Base-by-base conservation (phyloP, 2,888 invertebrate genomes). In the Polydrusus pterygomalis region DNA sequence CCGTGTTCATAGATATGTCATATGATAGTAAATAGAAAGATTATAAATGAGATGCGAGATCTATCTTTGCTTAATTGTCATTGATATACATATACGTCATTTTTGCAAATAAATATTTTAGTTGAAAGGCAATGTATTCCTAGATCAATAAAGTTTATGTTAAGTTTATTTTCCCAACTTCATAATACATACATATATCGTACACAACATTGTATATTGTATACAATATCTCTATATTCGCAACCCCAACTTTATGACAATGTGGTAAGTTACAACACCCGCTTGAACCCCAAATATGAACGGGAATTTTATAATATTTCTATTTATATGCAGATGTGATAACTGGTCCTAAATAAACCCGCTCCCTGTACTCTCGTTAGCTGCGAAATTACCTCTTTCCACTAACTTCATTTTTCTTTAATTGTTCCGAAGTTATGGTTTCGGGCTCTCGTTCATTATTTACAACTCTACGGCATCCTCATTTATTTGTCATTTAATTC, bases 321-420 rank as follows among this genome's bases (percentile, higher is more conserved):
- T 82, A 84, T 84, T 83, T 84, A 84, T 83, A 84, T 84, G 84
- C 83, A 84, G 82, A 84, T 83, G 81, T 79, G 81, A 81, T 76
- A 76, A 76, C 76, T 70, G 63, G 56, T 40, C 71, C 68, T 75
- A 77, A 80, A 81, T 80, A 81, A 80, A 80, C 78, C 75, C 77
- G 73, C 75, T 74, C 71, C 70, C 71, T 63, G 54, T 69, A 69
- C 74, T 69, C 74, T 76, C 72, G 73, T 76, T 76, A 76, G 76
- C 69, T 69, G 76, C 75, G 79, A 77, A 79, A 81, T 80, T 79
- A 80, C 77, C 75, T 79, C 75, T 77, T 75, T 72, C 78, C 75
- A 75, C 78, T 79, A 78, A 80, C 77, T 80, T 79, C 80, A 78
- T 81, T 80, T 79, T 77, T 78, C 77, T 79, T 77, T 78, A 81